phyloP scores from a whole-genome alignment of 2,113 vertebrate species.

The Scomber colias region DNA sequence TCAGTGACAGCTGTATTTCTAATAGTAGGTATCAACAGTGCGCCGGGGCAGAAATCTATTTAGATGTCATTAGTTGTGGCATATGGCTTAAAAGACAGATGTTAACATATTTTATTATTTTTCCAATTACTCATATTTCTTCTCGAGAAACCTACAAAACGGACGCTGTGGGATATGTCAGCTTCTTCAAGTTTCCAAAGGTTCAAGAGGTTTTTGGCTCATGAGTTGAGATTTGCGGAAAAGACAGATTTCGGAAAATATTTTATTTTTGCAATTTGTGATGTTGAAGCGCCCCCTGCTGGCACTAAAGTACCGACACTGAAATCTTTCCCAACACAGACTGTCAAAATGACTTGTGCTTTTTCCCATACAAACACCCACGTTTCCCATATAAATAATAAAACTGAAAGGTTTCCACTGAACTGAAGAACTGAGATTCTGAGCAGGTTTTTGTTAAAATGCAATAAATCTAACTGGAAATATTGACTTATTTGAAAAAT shows the following conservation, averaged over 20 bases:
- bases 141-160: not conserved
- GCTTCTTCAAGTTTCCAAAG: not conserved
- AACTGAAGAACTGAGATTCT: no score
- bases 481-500: no score
- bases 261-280: not conserved
- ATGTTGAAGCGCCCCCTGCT: constrained; percentile 67
- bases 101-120: not conserved
- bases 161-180: not conserved
- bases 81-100: not conserved
- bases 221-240: not conserved
- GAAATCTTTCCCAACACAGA: no score
- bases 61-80: not conserved
- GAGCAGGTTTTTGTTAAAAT: no score
- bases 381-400: no score
- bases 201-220: not conserved
- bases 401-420: no score
- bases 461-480: no score
- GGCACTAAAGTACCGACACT: not conserved
- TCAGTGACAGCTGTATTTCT: not conserved
- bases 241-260: no score
- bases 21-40: no score
- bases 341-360: no score
- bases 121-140: not conserved
- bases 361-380: no score
- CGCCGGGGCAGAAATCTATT: no score